A percentile compares a stretch with the other conserved stretches of the same genome.
phyloP scores from a whole-genome alignment of 2,113 vertebrate genomes.

The Cryptoleucopteryx plumbea region DNA sequence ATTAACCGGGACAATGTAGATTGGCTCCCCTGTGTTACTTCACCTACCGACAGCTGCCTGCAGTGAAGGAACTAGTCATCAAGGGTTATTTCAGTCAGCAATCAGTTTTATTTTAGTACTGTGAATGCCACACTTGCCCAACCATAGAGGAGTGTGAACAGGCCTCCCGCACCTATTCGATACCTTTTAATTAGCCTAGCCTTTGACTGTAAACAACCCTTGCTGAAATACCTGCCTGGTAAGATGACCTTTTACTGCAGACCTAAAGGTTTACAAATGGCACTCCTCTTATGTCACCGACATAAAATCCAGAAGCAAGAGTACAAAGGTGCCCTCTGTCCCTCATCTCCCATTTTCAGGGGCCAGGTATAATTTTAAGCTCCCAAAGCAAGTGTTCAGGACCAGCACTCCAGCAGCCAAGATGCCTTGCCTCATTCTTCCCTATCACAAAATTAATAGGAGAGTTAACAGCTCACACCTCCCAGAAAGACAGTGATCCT shows the following conservation, averaged over 20 bases:
- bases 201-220: neutral
- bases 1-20: neutral
- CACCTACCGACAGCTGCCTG: neutral
- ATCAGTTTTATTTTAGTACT: neutral
- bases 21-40: neutral
- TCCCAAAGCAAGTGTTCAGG: neutral
- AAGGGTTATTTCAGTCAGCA: neutral
- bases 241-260: neutral
- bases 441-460: neutral
- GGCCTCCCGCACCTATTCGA: neutral
- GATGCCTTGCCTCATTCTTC: neutral
- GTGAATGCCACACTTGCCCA: neutral
- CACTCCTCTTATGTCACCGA: neutral
- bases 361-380: neutral
- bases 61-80: neutral
- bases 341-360: neutral
- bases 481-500: neutral
- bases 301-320: neutral
- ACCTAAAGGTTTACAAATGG: neutral
- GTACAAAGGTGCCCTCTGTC: neutral
- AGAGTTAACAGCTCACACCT: neutral
- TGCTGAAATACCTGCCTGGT: neutral
- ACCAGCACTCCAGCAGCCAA: neutral
- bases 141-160: neutral
- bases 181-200: neutral